Evolutionary conservation across 2,113 vertebrate species (phyloP), one percentile per base, ranked within the genome.

Genomic region (Mobula hypostoma): DNA sequence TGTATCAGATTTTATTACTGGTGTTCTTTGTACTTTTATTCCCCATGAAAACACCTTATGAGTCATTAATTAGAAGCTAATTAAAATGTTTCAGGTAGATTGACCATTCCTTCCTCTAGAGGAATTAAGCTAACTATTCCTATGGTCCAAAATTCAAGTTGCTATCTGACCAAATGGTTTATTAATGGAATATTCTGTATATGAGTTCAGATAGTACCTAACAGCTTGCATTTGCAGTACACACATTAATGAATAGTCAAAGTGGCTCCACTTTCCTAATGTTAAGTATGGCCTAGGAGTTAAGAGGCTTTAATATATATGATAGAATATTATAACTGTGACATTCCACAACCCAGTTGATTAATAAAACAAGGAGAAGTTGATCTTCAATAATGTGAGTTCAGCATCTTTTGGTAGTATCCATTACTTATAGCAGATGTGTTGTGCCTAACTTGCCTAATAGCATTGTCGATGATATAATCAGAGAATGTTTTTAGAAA

Each of bases 161-260:
- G 61, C n/a, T 63, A 61, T 61, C 58, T n/a, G 29, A n/a, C 12
- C 12, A 88, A 87, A 88, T 63, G 27, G 56, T 88, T 21, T 2
- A 88, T 88, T 88, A 63, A 63, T 88, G 56, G 83, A n/a, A 88
- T 88, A 29, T n/a, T 87, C 83, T 88, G 56, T 61, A 61, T 88
- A 88, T n/a, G 40, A n/a, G n/a, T 88, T 88, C 24, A 63, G 58
- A 63, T 61, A 14, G 58, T 63, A 58, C 83, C 58, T 63, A 88
- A n/a, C 29, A 87, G 83, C 83, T 61, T 87, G 83, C 83, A 87
- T 61, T 83, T 83, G 56, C 80, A 83, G 80, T 15, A 83, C 12
- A 61, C 29, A 61, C 11, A 87, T 87, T 56, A 29, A 14, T n/a
- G 61, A n/a, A 29, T 63, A 88, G 58, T 88, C 61, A 88, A 88